Evolutionary conservation across 2,113 vertebrate genomes (phyloP).

Genomic region (Butorides virescens): DNA sequence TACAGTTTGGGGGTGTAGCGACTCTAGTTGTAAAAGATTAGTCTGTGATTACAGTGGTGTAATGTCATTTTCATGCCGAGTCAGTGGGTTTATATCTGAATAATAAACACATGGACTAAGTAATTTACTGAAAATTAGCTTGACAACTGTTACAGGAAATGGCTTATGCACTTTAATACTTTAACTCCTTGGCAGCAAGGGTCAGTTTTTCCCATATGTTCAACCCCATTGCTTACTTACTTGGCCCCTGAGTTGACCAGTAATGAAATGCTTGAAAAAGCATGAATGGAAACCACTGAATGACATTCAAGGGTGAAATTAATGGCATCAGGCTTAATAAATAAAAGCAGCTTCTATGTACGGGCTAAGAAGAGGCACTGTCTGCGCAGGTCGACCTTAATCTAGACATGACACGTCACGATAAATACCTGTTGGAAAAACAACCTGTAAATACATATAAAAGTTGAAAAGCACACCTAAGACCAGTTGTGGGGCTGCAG

Average conservation of each 20-base stretch:
- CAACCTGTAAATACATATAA: neutral
- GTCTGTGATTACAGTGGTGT: neutral
- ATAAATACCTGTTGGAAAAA: neutral
- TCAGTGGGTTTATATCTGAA: conserved; percentile 39
- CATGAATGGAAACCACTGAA: neutral
- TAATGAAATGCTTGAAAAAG: neutral
- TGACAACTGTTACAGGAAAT: conserved; percentile 46
- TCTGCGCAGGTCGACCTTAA: neutral
- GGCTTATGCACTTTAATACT: conserved; percentile 55
- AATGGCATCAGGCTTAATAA: neutral
- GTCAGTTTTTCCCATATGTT: conserved; percentile 14
- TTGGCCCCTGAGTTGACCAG: neutral
- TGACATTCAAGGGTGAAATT: neutral
- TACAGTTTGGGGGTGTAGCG: neutral
- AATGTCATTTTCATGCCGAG: conserved; percentile 5
- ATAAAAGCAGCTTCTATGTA: neutral
- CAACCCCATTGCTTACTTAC: neutral
- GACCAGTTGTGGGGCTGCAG: neutral
- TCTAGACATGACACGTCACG: neutral
- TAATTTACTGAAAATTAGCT: conserved; percentile 58
- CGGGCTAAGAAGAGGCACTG: neutral
- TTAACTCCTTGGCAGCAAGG: conserved; percentile 38
- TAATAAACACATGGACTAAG: conserved; percentile 40
- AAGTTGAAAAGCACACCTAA: neutral
- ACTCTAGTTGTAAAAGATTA: neutral